phyloP scores from a whole-genome alignment of 2,797 vertebrate genomes.

The Aldrovandia affinis region DNA sequence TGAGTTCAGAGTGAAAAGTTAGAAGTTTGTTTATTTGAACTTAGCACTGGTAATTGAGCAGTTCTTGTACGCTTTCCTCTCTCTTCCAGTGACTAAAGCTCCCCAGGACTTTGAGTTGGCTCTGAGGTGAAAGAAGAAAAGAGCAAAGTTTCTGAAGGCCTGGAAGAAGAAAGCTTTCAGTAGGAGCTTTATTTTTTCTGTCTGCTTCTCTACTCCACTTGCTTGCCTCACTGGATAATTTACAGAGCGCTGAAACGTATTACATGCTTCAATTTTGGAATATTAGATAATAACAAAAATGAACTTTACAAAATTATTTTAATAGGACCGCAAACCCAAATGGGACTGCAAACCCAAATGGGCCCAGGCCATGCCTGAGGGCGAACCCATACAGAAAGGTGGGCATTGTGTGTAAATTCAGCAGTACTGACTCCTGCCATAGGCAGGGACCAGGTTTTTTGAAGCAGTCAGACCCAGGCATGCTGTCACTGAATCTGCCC shows the following conservation, averaged over 20 bases:
- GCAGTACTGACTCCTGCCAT: neutral
- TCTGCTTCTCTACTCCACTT: neutral
- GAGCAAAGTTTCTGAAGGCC: constrained; percentile 86
- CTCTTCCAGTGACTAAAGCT: constrained; percentile 81
- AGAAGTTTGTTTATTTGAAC: neutral
- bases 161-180: constrained; percentile 83
- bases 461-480: neutral
- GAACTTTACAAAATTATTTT: neutral
- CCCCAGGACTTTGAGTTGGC: constrained; percentile 94
- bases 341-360: constrained; percentile 84
- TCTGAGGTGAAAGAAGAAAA: constrained; percentile 90
- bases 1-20: too few species aligned
- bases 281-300: neutral
- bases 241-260: neutral
- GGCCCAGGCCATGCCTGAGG: constrained; percentile 85
- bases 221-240: neutral
- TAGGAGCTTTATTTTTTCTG: constrained; percentile 56
- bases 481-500: neutral
- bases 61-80: neutral
- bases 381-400: constrained; percentile 62
- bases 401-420: neutral
- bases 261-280: neutral
- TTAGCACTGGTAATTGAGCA: too few species aligned
- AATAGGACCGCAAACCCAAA: constrained; percentile 83
- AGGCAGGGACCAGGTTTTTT: neutral